Base-by-base conservation (phyloP, 2,888 invertebrate species). In the Gastracanthus pulcherrimus region DNA sequence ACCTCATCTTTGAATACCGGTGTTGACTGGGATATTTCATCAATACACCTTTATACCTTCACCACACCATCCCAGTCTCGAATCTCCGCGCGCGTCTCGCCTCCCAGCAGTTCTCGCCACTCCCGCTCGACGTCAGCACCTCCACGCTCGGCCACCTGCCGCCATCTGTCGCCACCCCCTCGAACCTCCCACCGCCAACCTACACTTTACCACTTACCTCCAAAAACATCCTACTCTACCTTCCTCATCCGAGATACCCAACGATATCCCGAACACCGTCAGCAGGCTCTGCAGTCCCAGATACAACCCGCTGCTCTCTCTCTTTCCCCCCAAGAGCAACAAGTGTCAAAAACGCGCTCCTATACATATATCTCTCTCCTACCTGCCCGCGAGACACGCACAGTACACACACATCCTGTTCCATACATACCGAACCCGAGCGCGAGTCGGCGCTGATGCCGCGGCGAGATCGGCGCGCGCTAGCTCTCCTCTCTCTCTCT, bases 311-410 rank as follows among this genome's bases (percentile, higher is more conserved):
- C n/a, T n/a, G n/a, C n/a, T n/a, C n/a, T n/a, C n/a, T n/a, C n/a
- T n/a, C n/a, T n/a, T n/a, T n/a, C 13, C n/a, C 7, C 29, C 84
- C 48, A 84, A 71, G 84, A 80, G 74, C 84, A 84, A 82, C 85
- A 86, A 77, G 80, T 78, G 84, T 67, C 71, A 71, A 23, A 71
- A 67, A 48, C 51, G 67, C n/a, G n/a, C n/a, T n/a, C n/a, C n/a
- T n/a, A n/a, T n/a, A n/a, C n/a, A n/a, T n/a, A n/a, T n/a, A n/a
- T n/a, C n/a, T n/a, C n/a, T n/a, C n/a, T n/a, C n/a, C n/a, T n/a
- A n/a, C n/a, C n/a, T n/a, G n/a, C n/a, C n/a, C n/a, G n/a, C n/a
- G n/a, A n/a, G n/a, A n/a, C n/a, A n/a, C n/a, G n/a, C n/a, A n/a
- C n/a, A n/a, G n/a, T n/a, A n/a, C n/a, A n/a, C 45, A n/a, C 0